Evolutionary conservation across 2,888 invertebrate species (phyloP).

Genomic region (Ophioninae sp.): DNA sequence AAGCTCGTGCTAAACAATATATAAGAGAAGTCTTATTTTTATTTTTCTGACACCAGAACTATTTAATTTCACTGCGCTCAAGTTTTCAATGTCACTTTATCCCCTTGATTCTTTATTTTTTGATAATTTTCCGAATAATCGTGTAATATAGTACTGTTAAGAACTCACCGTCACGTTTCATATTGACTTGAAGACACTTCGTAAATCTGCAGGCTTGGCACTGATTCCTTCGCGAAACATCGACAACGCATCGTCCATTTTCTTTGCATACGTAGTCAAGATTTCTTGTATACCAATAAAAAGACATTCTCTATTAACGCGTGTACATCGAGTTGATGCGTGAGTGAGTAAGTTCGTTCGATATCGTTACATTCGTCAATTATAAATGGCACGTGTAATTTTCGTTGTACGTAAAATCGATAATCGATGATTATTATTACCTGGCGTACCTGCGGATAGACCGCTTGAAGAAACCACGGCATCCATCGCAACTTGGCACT

Average conservation of each 20-base stretch:
- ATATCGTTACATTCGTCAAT: neutral
- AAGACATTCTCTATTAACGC: conserved; percentile 14
- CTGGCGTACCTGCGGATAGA: conserved; percentile 88
- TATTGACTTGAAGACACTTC: conserved; percentile 94
- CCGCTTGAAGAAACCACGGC: conserved; percentile 96
- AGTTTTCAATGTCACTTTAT: too few species aligned
- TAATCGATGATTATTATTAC: conserved; percentile 80
- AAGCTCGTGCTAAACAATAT: too few species aligned
- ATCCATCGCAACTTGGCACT: conserved; percentile 93
- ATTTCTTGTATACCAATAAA: conserved; percentile 83
- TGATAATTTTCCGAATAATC: neutral
- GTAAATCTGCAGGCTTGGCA: conserved; percentile 97
- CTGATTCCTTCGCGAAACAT: conserved; percentile 95
- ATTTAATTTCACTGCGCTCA: too few species aligned
- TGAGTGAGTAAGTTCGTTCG: neutral
- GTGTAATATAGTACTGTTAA: neutral
- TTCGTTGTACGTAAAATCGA: conserved; percentile 21
- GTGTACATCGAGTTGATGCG: neutral
- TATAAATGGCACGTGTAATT: conserved; percentile 2
- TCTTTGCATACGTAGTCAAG: conserved; percentile 96
- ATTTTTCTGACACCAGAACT: too few species aligned
- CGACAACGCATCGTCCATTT: conserved; percentile 92
- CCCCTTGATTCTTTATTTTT: neutral
- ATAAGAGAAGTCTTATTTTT: too few species aligned
- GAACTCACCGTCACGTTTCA: conserved; percentile 94